Conservation (phyloP, 2,113 vertebrate genomes). For the Lepus timidus region DNA sequence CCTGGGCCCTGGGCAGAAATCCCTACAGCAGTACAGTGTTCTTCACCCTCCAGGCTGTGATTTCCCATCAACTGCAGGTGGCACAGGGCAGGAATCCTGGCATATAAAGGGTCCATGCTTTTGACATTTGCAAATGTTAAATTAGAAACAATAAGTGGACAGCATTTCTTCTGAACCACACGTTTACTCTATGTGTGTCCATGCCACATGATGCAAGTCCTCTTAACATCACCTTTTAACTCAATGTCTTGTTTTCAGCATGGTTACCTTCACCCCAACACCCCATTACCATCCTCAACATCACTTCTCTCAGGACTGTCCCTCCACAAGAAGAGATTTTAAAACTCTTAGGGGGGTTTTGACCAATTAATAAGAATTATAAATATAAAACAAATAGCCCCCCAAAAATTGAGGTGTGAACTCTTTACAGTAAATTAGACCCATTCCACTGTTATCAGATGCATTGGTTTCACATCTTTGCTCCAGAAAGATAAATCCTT, state of each 20-base stretch:
- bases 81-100: neutral
- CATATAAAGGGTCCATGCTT: neutral
- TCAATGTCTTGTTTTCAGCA: neutral
- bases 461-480: neutral
- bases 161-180: neutral
- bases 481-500: conserved; percentile 1
- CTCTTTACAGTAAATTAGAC: neutral
- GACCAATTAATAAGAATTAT: neutral
- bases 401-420: neutral
- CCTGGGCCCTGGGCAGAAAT: neutral
- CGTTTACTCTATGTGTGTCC: neutral
- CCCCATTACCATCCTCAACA: neutral
- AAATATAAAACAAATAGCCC: neutral
- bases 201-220: neutral
- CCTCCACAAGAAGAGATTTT: conserved; percentile 7
- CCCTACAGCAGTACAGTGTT: neutral
- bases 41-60: neutral
- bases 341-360: neutral
- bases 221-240: neutral
- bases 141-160: neutral
- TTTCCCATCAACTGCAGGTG: neutral
- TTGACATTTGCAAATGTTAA: neutral
- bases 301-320: neutral
- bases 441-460: neutral
- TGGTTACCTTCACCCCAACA: neutral